Base-by-base conservation (phyloP, 2,888 invertebrate genomes). In the Choreutis nemorana region DNA sequence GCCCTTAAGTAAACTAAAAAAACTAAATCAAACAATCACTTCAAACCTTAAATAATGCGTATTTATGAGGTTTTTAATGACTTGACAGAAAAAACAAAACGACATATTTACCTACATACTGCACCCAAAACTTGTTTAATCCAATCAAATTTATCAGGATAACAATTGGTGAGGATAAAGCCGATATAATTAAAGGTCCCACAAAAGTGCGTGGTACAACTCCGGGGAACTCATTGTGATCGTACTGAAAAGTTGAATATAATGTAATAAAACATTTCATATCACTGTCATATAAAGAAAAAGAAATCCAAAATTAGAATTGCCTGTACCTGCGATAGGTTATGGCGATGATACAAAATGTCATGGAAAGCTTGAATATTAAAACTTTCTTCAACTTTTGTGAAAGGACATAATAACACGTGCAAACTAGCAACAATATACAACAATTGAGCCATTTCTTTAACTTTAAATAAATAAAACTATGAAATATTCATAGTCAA, bases 321-420 rank as follows among this genome's bases (percentile, higher is more conserved):
- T 52, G 49, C 43, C 37, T 37, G 51, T 83, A 95, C 96, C 88
- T 91, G 81, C 32, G 88, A 82, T 44, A 95, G 81, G 82, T 94
- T 91, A 67, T 83, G 81, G 44, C 89, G 84, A 63, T 94, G 88
- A 71, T 93, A 96, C 26, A 99, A 79, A 52, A 99, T 84, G 75
- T 99, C 99, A 75, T 99, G 99, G 65, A 91, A 90, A 12, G 99
- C 98, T 80, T 99, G 99, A 33, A 97, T 81, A 78, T 97, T 98
- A 66, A 99, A 99, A 72, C 97, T 98, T 80, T 99, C 99, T 75
- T 99, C 99, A 28, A 99, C 99, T 87, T 99, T 98, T 3, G 97
- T 97, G 62, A 90, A 97, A 29, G 98, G 98, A 55, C 96, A 95
- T 48, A 91, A 83, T 38, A 94, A 63, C 33, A 97, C 75, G 65